Evolutionary conservation across 2,888 invertebrate genomes (phyloP).

Genomic region (Cosmopolites sordidus): DNA sequence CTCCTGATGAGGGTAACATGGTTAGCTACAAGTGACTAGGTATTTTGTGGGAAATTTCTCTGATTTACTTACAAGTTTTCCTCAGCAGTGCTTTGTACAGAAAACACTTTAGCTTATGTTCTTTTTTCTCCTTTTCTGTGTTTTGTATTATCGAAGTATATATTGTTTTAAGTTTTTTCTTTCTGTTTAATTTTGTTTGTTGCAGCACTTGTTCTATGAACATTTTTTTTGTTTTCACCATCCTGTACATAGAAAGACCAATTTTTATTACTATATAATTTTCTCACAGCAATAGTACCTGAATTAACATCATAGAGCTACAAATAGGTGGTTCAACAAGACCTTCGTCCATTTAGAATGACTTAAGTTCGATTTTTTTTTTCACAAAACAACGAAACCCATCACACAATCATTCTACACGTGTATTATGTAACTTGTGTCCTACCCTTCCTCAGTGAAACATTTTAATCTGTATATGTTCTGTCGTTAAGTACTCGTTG

Average conservation of each 20-base stretch:
- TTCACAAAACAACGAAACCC: too few relatives aligned
- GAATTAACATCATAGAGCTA: slow-evolving; percentile 35
- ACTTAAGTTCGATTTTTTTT: too few relatives aligned
- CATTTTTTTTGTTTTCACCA: slow-evolving; percentile 21
- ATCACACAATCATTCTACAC: too few relatives aligned
- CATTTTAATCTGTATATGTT: too few relatives aligned
- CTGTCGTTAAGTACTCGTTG: too few relatives aligned
- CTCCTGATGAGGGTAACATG: too few relatives aligned
- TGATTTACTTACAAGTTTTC: too few relatives aligned
- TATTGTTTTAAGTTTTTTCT: slow-evolving; percentile 10
- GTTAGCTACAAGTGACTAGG: too few relatives aligned
- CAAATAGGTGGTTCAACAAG: background rate
- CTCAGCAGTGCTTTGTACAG: slow-evolving; percentile 18
- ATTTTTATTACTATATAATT: background rate
- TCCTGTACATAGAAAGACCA: slow-evolving; percentile 27
- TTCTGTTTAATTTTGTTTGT: slow-evolving; percentile 19
- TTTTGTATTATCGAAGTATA: slow-evolving; percentile 8
- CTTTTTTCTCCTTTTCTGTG: slow-evolving; percentile 9
- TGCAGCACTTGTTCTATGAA: slow-evolving; percentile 37
- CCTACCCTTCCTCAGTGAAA: too few relatives aligned
- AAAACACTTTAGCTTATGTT: slow-evolving; percentile 12
- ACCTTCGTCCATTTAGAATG: too few relatives aligned
- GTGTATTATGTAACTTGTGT: too few relatives aligned
- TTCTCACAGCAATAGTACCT: slow-evolving; percentile 47
- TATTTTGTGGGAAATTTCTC: too few relatives aligned